Evolutionary conservation across 2,113 vertebrate genomes (phyloP).

Genomic region (Seriola aureovittata): DNA sequence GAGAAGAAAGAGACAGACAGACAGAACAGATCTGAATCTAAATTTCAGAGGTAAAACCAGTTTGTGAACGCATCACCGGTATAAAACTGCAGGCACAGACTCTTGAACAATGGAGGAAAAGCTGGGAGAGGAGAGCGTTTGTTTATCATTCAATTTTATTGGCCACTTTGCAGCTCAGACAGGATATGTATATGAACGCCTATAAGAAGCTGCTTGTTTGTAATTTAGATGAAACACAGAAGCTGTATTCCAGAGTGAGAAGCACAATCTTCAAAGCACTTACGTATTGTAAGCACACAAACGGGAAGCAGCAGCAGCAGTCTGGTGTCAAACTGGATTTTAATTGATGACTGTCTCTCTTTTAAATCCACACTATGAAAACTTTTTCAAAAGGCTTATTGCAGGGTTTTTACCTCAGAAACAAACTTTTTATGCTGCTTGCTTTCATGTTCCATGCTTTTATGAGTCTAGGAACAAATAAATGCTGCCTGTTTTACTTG

Average conservation of each 20-base stretch:
- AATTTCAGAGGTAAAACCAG: constrained; percentile 46
- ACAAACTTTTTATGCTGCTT: constrained; percentile 24
- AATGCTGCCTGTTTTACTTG: constrained; percentile 18
- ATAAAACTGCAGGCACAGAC: constrained; percentile 22
- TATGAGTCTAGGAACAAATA: constrained; percentile 28
- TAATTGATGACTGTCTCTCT: constrained; percentile 42
- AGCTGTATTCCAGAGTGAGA: constrained; percentile 5
- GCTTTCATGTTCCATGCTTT: constrained; percentile 7
- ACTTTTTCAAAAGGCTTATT: constrained; percentile 36
- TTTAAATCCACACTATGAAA: constrained; percentile 30
- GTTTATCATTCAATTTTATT: constrained; percentile 6
- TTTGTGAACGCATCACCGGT: constrained; percentile 34
- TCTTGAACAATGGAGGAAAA: constrained; percentile 29
- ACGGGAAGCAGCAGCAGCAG: constrained; percentile 33
- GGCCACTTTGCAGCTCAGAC: constrained; percentile 26
- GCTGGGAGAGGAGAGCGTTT: constrained; percentile 13
- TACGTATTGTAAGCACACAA: constrained; percentile 27
- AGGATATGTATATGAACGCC: constrained; percentile 18
- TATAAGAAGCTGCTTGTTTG: constrained; percentile 28
- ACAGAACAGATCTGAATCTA: constrained; percentile 36
- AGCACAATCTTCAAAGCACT: constrained; percentile 41
- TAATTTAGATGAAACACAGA: constrained; percentile 41
- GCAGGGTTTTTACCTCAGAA: constrained; percentile 18
- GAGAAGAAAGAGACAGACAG: not conserved
- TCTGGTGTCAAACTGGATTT: constrained; percentile 46